Percentiles rank a stretch among this genome's conserved stretches.
These are phyloP conservation scores for Beris morrisii DNA, from an alignment of 2,888 invertebrate species.

Conservation along the genomic window DNA sequence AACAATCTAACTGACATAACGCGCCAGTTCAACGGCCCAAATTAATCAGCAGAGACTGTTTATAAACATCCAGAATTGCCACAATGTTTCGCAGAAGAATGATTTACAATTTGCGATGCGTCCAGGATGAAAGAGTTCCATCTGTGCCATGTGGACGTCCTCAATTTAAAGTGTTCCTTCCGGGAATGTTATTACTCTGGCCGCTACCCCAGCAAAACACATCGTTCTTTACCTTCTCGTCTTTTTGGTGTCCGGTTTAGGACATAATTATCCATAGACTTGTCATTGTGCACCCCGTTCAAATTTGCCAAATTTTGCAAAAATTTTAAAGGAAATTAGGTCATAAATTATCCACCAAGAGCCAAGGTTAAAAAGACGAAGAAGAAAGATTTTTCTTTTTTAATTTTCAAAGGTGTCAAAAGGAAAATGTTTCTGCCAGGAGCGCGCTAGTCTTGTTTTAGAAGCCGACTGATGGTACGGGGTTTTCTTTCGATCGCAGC, in stretches of 20 bases:
- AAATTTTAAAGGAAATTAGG: no score
- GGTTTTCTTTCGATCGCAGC: slow-evolving; percentile 3
- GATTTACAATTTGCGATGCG: slow-evolving; percentile 15
- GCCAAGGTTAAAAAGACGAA: no score
- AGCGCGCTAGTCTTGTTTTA: no score
- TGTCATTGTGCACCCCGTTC: no score
- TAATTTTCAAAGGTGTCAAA: slow-evolving; percentile 18
- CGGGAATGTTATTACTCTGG: slow-evolving; percentile 19
- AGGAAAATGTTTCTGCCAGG: no score
- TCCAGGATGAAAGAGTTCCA: slow-evolving; percentile 15
- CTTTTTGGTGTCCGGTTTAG: no score
- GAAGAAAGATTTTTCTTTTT: slow-evolving; percentile 1
- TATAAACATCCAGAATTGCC: slow-evolving; percentile 11
- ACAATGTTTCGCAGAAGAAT: not conserved
- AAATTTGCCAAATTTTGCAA: no score
- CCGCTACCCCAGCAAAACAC: no score
- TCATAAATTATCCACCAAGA: not conserved
- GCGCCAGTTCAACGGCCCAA: slow-evolving; percentile 16
- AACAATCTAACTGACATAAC: slow-evolving; percentile 9
- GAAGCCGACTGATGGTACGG: slow-evolving; percentile 8
- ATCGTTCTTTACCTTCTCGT: no score
- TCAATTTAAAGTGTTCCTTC: slow-evolving; percentile 18
- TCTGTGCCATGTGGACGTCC: slow-evolving; percentile 14
- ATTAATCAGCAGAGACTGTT: slow-evolving; percentile 7
- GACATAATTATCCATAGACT: no score